phyloP scores from a whole-genome alignment of 2,888 invertebrate species.

The Epistrophe grossulariae region DNA sequence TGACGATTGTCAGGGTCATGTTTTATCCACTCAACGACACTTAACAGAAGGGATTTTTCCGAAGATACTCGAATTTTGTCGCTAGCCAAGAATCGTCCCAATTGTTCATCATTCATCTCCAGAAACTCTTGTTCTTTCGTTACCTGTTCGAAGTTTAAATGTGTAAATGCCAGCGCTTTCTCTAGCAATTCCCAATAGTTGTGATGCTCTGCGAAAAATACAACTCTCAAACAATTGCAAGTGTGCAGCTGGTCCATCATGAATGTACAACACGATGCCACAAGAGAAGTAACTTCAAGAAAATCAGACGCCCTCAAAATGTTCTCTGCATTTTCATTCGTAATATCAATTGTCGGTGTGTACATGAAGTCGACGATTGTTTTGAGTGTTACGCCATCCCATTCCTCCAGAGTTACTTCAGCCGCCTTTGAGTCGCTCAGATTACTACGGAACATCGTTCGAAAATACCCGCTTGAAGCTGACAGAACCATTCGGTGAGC shows the following conservation, averaged over 20 bases:
- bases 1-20: slow-evolving; percentile 23
- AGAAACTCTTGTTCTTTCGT: slow-evolving; percentile 30
- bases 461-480: slow-evolving; percentile 17
- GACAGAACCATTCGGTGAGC: slow-evolving; percentile 16
- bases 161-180: slow-evolving; percentile 1
- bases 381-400: slow-evolving; percentile 8
- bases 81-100: not conserved
- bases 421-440: not conserved
- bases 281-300: slow-evolving; percentile 7
- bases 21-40: slow-evolving; percentile 39
- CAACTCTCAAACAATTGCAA: slow-evolving; percentile 16
- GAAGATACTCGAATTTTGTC: slow-evolving; percentile 33
- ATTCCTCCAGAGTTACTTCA: slow-evolving; percentile 15
- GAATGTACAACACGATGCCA: slow-evolving; percentile 14
- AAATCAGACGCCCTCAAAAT: slow-evolving; percentile 25
- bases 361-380: slow-evolving; percentile 24
- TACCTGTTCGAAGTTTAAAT: slow-evolving; percentile 31
- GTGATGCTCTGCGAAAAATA: slow-evolving; percentile 37
- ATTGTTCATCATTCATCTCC: slow-evolving; percentile 22
- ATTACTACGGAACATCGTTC: slow-evolving; percentile 23
- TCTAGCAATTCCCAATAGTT: slow-evolving; percentile 16
- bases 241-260: slow-evolving; percentile 14
- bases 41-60: slow-evolving; percentile 16
- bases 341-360: not conserved
- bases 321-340: slow-evolving; percentile 14